Conservation (phyloP, 2,113 vertebrate genomes). For the Columba livia region DNA sequence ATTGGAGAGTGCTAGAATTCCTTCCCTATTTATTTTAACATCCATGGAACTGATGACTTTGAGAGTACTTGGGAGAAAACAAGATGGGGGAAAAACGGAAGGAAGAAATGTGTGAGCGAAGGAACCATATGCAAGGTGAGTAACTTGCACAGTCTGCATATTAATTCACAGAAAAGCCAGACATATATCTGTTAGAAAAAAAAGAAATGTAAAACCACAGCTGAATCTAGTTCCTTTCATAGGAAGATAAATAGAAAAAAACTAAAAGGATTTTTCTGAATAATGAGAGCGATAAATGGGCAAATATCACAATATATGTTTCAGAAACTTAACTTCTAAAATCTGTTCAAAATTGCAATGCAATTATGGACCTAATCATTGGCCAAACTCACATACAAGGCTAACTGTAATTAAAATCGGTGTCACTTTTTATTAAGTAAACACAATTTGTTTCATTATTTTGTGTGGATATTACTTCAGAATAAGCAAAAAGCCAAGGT, state of each 20-base stretch:
- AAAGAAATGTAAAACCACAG: neutral
- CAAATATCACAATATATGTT: neutral
- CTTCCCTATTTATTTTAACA: neutral
- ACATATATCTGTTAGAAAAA: neutral
- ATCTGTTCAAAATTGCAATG: neutral
- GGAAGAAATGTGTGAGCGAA: neutral
- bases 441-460: neutral
- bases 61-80: neutral
- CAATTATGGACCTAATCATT: neutral
- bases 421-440: neutral
- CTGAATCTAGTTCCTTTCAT: neutral
- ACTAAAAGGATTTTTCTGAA: neutral
- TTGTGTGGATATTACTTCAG: neutral
- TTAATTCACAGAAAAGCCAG: neutral
- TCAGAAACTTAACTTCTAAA: neutral
- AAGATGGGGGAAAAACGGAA: neutral
- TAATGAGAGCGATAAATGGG: neutral
- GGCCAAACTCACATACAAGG: neutral
- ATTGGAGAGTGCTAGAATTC: neutral
- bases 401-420: neutral
- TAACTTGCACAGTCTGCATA: neutral
- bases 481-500: neutral
- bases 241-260: neutral
- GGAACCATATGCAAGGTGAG: neutral
- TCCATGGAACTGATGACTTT: neutral